Conservation (phyloP, 2,113 vertebrate genomes). For the Bufo bufo region DNA sequence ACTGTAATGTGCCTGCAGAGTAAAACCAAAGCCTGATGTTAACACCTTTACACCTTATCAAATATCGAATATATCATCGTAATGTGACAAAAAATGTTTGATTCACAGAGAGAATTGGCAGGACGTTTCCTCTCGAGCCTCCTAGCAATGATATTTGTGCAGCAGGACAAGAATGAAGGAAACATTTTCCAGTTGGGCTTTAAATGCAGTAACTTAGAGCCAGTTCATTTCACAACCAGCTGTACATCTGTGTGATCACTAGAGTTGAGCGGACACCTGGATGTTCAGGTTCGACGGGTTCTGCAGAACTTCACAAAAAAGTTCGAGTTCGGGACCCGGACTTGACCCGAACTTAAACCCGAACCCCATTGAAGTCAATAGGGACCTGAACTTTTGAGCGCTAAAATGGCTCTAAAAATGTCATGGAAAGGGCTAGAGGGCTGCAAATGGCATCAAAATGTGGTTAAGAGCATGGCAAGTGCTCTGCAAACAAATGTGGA, state of each 20-base stretch:
- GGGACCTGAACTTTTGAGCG: no score
- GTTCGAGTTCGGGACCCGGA: no score
- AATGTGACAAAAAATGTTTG: neutral
- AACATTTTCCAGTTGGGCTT: neutral
- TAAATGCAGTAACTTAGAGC: neutral
- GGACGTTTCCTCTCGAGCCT: neutral
- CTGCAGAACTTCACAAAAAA: no score
- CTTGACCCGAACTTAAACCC: no score
- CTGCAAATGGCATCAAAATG: no score
- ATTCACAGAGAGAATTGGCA: neutral
- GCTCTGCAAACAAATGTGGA: no score
- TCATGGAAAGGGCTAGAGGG: no score
- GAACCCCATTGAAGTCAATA: no score
- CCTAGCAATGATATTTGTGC: neutral
- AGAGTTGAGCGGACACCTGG: no score
- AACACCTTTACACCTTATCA: neutral
- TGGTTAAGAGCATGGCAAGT: no score
- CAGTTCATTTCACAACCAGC: neutral
- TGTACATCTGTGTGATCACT: neutral
- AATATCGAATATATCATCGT: neutral
- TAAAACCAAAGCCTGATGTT: neutral
- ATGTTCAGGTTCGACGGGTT: no score
- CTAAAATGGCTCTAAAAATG: no score
- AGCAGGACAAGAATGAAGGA: neutral
- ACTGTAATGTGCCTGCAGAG: neutral